Evolutionary conservation across 2,113 vertebrate species (phyloP).

Genomic region (Archilochus colubris): DNA sequence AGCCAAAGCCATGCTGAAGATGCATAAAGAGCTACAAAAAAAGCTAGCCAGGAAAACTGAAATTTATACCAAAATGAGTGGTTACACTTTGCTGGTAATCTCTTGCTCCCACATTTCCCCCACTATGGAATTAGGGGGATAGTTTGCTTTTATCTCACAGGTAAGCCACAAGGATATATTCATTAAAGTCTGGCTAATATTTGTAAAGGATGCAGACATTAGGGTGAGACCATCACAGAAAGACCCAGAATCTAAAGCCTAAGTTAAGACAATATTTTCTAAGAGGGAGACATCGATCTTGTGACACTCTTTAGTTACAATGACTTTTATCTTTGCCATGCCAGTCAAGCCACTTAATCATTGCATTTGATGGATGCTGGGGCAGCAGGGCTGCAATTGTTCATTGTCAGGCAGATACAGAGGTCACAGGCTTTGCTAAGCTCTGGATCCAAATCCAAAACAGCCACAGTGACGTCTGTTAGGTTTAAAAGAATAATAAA

Average conservation of each 20-base stretch:
- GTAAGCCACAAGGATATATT: background rate
- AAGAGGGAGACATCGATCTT: conserved; percentile 41
- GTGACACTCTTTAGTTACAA: conserved; percentile 36
- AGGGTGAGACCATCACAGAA: background rate
- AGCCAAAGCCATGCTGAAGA: background rate
- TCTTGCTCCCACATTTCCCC: background rate
- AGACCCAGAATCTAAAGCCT: conserved; percentile 18
- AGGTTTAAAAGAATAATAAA: conserved; percentile 34
- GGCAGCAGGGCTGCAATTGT: background rate
- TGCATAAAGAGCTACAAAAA: background rate
- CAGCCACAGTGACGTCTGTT: background rate
- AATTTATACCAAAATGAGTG: background rate
- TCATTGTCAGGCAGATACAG: conserved; percentile 51
- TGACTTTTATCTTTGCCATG: conserved; percentile 45
- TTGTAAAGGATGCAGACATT: background rate
- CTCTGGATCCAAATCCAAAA: conserved; percentile 35
- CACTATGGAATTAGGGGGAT: background rate
- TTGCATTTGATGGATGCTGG: conserved; percentile 37
- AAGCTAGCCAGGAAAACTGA: background rate
- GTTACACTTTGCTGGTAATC: background rate
- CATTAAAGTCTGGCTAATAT: background rate
- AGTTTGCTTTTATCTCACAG: background rate
- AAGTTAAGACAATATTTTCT: conserved; percentile 46
- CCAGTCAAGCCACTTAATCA: conserved; percentile 44
- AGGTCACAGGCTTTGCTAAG: conserved; percentile 34